Evolutionary conservation across 2,888 invertebrate genomes (phyloP).

Genomic region (Tuberolachnus salignus): DNA sequence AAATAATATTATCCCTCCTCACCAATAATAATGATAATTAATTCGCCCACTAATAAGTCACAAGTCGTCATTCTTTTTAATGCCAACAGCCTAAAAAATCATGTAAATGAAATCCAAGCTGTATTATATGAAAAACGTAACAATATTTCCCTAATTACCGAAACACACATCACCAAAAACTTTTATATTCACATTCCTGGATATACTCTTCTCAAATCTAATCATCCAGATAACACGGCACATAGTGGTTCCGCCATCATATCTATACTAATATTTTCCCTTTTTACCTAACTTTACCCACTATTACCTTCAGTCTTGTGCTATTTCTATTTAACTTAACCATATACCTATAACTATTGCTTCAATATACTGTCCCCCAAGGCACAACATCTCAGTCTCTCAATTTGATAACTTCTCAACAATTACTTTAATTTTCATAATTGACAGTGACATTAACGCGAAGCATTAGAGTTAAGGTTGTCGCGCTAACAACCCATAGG

Average conservation of each 20-base stretch:
- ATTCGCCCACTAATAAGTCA: not conserved
- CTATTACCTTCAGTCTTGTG: too few species aligned
- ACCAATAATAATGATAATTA: not conserved
- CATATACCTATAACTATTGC: too few species aligned
- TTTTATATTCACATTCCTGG: not conserved
- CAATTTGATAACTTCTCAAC: too few species aligned
- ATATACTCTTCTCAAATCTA: conserved; percentile 1
- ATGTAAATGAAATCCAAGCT: not conserved
- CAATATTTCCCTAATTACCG: not conserved
- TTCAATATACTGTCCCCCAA: too few species aligned
- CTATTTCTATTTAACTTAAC: too few species aligned
- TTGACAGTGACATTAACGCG: too few species aligned
- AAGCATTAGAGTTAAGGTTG: not conserved
- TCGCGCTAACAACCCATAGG: not conserved
- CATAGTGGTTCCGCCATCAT: conserved; percentile 26
- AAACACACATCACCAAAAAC: conserved; percentile 41
- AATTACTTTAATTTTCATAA: too few species aligned
- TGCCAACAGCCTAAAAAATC: not conserved
- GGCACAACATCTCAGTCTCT: too few species aligned
- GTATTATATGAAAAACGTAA: not conserved
- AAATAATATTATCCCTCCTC: not conserved
- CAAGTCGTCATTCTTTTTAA: not conserved
- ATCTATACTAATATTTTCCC: not conserved
- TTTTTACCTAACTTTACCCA: too few species aligned
- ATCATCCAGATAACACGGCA: conserved; percentile 40